Conservation (phyloP, 2,113 vertebrate genomes). For the Callocephalon fimbriatum region DNA sequence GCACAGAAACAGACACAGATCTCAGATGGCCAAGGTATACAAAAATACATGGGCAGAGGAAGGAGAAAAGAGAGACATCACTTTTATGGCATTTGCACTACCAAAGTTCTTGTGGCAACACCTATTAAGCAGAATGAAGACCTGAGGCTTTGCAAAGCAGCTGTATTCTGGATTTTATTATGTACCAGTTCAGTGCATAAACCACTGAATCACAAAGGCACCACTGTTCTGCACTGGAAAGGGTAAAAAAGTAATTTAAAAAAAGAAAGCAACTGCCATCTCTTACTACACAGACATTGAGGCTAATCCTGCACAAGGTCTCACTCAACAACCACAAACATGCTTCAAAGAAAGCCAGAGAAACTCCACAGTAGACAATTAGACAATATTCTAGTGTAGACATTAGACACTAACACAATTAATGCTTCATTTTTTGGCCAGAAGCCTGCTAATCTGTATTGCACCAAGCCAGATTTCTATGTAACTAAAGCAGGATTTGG, state of each 20-base stretch:
- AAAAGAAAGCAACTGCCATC: not conserved
- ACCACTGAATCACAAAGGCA: not conserved
- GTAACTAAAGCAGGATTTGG: not conserved
- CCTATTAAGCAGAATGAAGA: not conserved
- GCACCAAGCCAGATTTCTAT: not conserved
- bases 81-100: not conserved
- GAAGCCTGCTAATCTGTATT: not conserved
- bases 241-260: not conserved
- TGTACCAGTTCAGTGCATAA: not conserved
- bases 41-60: accelerated
- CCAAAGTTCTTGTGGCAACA: not conserved
- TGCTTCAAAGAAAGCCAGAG: not conserved
- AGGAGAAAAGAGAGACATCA: not conserved
- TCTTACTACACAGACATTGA: not conserved
- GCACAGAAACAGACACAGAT: not conserved
- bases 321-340: not conserved
- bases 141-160: not conserved
- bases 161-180: not conserved
- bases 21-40: not conserved
- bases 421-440: not conserved
- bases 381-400: not conserved
- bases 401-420: not conserved
- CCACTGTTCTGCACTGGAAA: not conserved
- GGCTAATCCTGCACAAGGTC: not conserved
- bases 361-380: not conserved